phyloP scores from a whole-genome alignment of 2,797 vertebrate species.

The Stomatorhinus walkeri region DNA sequence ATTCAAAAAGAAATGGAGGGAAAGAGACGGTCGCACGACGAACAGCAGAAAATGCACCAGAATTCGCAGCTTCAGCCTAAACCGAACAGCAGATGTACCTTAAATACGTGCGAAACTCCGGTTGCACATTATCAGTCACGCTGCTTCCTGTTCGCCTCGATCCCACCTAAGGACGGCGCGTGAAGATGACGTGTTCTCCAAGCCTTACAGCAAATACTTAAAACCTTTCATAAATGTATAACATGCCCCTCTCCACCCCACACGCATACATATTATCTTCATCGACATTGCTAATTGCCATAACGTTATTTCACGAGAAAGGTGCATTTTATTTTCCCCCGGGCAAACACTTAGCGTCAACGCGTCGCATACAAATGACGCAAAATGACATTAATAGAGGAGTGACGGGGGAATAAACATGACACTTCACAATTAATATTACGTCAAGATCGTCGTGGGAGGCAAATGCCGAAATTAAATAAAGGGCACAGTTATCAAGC shows the following conservation, averaged over 20 bases:
- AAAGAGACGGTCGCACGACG: not conserved
- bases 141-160: slow-evolving; percentile 28
- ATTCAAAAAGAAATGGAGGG: not conserved
- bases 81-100: slow-evolving; percentile 10
- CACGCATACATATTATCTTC: not conserved
- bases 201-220: not conserved
- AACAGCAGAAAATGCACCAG: not conserved
- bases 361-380: slow-evolving; percentile 3
- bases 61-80: not conserved
- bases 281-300: not conserved
- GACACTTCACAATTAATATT: slow-evolving; percentile 5
- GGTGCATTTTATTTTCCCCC: not conserved
- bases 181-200: slow-evolving; percentile 1
- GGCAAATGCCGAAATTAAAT: slow-evolving; percentile 6
- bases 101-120: slow-evolving; percentile 16
- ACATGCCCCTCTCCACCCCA: no score
- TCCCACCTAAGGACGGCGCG: slow-evolving; percentile 19
- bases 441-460: not conserved
- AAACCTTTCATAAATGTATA: not conserved
- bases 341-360: not conserved
- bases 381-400: not conserved
- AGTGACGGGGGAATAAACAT: not conserved
- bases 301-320: not conserved
- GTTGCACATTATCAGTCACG: slow-evolving; percentile 23
- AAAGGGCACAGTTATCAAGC: not conserved